A percentile compares a stretch with the other conserved stretches of the same genome.
Evolutionary conservation across 2,113 vertebrate species (phyloP).

Genomic region (Amblyopsis rosae): DNA sequence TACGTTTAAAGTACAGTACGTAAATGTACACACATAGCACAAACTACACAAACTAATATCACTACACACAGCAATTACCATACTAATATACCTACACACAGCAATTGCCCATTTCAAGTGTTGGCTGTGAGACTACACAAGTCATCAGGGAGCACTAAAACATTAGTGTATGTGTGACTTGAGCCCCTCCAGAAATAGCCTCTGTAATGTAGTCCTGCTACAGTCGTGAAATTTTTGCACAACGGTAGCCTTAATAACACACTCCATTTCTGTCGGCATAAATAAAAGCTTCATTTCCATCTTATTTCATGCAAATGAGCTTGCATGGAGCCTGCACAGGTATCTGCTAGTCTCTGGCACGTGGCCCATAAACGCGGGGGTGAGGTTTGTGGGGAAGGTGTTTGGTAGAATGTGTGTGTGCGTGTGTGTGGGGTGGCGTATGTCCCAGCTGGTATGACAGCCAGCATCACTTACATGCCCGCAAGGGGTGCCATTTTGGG

Average conservation of each 20-base stretch:
- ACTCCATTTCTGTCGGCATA: conserved; percentile 80
- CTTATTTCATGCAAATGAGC: conserved; percentile 82
- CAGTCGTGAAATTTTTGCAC: conserved; percentile 75
- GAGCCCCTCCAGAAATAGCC: conserved; percentile 78
- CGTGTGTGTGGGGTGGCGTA: conserved; percentile 73
- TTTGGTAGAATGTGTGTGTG: conserved; percentile 68
- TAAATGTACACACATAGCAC: conserved; percentile 45
- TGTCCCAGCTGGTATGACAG: conserved; percentile 70
- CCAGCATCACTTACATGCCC: conserved; percentile 72
- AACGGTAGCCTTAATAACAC: conserved; percentile 80
- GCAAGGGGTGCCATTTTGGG: conserved; percentile 69
- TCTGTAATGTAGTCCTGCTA: conserved; percentile 78
- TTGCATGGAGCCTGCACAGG: conserved; percentile 70
- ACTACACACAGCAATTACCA: background rate
- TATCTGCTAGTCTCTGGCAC: conserved; percentile 16
- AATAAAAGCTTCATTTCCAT: conserved; percentile 81
- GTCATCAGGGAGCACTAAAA: conserved; percentile 78
- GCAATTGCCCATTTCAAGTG: conserved; percentile 29
- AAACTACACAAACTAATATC: conserved; percentile 1
- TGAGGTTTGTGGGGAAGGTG: conserved; percentile 1
- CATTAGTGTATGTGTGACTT: conserved; percentile 76
- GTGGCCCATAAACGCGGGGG: background rate
- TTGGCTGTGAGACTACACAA: conserved; percentile 66
- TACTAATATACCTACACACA: background rate
- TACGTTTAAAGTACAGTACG: background rate